A percentile compares a stretch with the other conserved stretches of the same genome.
These are phyloP conservation scores for Lemur catta DNA, from an alignment of 2,797 vertebrate genomes.

Conservation along the genomic window DNA sequence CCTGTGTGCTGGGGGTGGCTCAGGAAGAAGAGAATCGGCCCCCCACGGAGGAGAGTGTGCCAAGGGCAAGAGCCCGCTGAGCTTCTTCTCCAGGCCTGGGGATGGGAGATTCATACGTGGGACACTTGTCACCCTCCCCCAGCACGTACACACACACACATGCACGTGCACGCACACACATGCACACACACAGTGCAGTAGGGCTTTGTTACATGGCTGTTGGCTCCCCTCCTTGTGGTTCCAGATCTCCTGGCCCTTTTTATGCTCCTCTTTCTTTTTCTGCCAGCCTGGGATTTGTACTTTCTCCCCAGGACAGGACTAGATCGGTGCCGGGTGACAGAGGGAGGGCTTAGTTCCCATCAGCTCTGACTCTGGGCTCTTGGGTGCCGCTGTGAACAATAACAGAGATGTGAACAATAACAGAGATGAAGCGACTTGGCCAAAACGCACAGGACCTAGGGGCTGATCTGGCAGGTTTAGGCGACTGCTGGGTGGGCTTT, in stretches of 20 bases:
- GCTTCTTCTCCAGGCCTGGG: not conserved
- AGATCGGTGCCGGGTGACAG: not conserved
- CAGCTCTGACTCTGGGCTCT: not conserved
- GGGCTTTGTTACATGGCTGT: not conserved
- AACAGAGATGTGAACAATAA: not conserved
- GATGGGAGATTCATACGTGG: not conserved
- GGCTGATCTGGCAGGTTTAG: not conserved
- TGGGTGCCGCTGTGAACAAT: not conserved
- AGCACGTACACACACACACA: too few relatives aligned
- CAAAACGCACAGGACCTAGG: rapidly evolving
- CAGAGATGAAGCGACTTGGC: not conserved
- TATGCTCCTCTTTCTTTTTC: not conserved
- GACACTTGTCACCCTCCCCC: rapidly evolving
- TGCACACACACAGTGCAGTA: too few relatives aligned
- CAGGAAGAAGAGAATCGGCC: not conserved
- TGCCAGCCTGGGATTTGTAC: not conserved
- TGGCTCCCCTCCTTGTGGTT: not conserved
- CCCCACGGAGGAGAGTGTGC: rapidly evolving
- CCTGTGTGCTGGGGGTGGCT: not conserved
- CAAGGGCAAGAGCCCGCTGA: not conserved
- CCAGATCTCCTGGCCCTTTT: not conserved
- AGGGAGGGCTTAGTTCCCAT: not conserved
- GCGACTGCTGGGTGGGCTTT: not conserved
- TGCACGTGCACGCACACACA: not conserved
- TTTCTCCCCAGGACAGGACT: slow-evolving; percentile 1